Evolutionary conservation across 1,140 invertebrate species (phyloP).

Genomic region (Zaprionus davidi): DNA sequence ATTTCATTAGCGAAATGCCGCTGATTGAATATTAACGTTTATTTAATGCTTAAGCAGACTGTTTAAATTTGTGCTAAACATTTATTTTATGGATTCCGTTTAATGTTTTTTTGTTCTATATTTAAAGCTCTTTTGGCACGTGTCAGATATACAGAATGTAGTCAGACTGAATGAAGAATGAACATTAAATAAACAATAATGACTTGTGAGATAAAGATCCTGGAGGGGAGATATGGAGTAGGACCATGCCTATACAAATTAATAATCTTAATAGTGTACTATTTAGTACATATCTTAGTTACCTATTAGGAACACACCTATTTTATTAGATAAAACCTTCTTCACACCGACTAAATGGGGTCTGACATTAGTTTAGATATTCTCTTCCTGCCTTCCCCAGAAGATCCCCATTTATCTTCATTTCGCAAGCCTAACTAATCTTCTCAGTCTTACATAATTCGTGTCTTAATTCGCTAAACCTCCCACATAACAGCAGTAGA

Average conservation of each 20-base stretch:
- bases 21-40: conserved; percentile 71
- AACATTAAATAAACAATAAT: neutral
- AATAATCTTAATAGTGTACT: no score
- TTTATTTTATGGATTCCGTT: conserved; percentile 19
- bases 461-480: neutral
- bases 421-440: neutral
- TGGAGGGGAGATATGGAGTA: neutral
- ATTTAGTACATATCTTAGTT: no score
- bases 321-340: no score
- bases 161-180: neutral
- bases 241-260: neutral
- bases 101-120: conserved; percentile 25
- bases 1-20: conserved; percentile 59
- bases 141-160: neutral
- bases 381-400: neutral
- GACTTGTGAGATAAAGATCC: no score
- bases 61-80: conserved; percentile 42
- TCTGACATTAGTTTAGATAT: neutral
- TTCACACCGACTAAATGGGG: neutral
- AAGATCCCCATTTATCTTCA: neutral
- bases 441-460: conserved; percentile 22
- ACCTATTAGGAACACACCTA: no score
- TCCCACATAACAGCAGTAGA: conserved; percentile 4
- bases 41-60: conserved; percentile 61
- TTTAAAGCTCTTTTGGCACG: conserved; percentile 19